Evolutionary conservation across 2,888 invertebrate genomes (phyloP).

Genomic region (Morpho deidamia): DNA sequence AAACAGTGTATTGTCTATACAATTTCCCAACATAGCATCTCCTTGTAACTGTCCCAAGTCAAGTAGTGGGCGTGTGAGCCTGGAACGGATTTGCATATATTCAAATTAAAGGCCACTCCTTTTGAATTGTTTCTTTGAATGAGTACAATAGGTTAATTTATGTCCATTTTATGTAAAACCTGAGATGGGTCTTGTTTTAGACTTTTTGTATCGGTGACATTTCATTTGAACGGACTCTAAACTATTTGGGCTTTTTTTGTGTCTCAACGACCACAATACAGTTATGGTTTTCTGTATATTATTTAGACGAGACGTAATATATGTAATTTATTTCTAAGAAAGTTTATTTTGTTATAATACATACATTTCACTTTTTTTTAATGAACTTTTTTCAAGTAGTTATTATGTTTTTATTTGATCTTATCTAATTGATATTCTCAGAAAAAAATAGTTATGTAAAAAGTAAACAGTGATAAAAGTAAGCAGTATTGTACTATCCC

Average conservation of each 20-base stretch:
- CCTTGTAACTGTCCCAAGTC: conserved; percentile 13
- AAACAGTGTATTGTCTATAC: background rate
- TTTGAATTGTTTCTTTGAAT: conserved; percentile 47
- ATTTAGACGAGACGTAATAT: too few species aligned
- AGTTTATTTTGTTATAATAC: too few species aligned
- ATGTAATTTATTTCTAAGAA: too few species aligned
- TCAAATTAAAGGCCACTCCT: conserved; percentile 51
- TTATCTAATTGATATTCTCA: too few species aligned
- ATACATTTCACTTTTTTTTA: too few species aligned
- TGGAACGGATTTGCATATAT: conserved; percentile 51
- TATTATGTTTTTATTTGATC: too few species aligned
- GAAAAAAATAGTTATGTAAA: too few species aligned
- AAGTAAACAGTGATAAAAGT: too few species aligned
- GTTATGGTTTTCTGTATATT: too few species aligned
- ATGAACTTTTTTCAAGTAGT: too few species aligned
- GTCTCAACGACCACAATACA: background rate
- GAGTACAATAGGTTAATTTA: conserved; percentile 41
- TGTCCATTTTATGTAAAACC: conserved; percentile 26
- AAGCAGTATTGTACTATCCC: too few species aligned
- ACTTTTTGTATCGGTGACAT: conserved; percentile 16
- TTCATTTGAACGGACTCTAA: conserved; percentile 16
- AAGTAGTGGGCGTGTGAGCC: conserved; percentile 44
- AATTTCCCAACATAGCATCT: conserved; percentile 11
- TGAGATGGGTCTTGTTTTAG: conserved; percentile 10
- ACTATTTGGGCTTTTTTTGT: background rate